Percentiles rank a stretch among this genome's conserved stretches.
These are phyloP conservation scores for Tiliqua scincoides DNA, from an alignment of 2,113 vertebrate species.

Conservation along the genomic window DNA sequence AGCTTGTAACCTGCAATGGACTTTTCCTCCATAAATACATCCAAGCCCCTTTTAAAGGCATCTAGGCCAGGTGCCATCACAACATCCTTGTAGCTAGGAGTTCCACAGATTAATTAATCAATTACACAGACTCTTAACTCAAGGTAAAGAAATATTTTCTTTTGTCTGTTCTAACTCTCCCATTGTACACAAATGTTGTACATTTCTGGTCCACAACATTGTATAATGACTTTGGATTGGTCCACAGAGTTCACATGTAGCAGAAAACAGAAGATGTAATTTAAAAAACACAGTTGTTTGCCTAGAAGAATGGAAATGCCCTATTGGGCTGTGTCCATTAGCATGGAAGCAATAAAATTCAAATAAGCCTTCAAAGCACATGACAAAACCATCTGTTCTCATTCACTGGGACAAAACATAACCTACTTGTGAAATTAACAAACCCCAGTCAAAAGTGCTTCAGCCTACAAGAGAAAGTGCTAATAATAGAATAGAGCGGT, in stretches of 20 bases:
- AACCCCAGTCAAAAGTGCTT: background rate
- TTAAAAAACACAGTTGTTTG: background rate
- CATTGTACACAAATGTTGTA: background rate
- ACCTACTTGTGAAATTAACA: background rate
- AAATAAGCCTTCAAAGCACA: background rate
- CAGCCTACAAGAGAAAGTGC: background rate
- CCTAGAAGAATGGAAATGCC: background rate
- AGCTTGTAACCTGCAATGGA: too few relatives aligned
- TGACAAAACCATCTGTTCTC: slow-evolving; percentile 7
- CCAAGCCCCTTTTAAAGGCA: too few relatives aligned
- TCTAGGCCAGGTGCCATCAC: too few relatives aligned
- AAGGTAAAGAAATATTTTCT: too few relatives aligned
- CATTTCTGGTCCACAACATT: background rate
- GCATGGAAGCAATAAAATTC: background rate
- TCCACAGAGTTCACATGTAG: background rate
- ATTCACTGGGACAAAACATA: background rate
- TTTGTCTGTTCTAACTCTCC: too few relatives aligned
- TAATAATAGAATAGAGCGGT: background rate
- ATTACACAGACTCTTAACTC: too few relatives aligned
- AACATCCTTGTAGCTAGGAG: too few relatives aligned
- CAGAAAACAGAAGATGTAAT: background rate
- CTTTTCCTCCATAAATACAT: too few relatives aligned
- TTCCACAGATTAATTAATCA: too few relatives aligned
- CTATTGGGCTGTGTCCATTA: background rate
- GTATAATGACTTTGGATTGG: background rate